Evolutionary conservation across 2,113 vertebrate genomes (phyloP).

Genomic region (Grus americana): DNA sequence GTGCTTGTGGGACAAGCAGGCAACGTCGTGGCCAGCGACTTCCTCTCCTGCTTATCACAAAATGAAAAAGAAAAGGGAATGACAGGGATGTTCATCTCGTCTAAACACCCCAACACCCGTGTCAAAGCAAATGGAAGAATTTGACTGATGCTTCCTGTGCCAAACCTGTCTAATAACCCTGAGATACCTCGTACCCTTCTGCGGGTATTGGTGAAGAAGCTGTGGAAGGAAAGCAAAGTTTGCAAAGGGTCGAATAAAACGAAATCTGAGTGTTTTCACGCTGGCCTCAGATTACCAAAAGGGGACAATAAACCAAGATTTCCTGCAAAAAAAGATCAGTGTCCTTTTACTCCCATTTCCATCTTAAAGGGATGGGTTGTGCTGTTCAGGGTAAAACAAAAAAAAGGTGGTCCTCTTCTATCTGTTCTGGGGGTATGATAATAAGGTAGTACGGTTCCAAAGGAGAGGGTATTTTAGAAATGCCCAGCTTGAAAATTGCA

Average conservation of each 20-base stretch:
- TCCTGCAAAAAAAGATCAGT: background rate
- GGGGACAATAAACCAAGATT: background rate
- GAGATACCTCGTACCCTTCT: background rate
- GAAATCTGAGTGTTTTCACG: rapidly evolving
- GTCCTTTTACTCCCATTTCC: background rate
- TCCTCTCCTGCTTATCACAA: background rate
- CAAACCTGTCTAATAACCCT: background rate
- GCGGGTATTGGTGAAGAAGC: background rate
- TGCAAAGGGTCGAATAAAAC: background rate
- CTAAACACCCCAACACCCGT: background rate
- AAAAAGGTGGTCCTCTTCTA: background rate
- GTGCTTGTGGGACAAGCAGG: background rate
- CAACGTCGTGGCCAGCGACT: background rate
- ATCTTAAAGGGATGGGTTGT: background rate
- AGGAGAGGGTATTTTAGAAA: background rate
- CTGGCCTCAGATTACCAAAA: background rate
- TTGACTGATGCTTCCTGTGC: background rate
- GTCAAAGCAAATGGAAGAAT: constrained; percentile 21
- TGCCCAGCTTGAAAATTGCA: background rate
- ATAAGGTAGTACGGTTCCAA: background rate
- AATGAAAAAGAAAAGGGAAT: background rate
- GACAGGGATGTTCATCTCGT: background rate
- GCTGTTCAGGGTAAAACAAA: background rate
- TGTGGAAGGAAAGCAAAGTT: background rate
- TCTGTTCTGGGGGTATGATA: background rate